Evolutionary conservation across 2,797 vertebrate genomes (phyloP).

Genomic region (Myotis findleyi): DNA sequence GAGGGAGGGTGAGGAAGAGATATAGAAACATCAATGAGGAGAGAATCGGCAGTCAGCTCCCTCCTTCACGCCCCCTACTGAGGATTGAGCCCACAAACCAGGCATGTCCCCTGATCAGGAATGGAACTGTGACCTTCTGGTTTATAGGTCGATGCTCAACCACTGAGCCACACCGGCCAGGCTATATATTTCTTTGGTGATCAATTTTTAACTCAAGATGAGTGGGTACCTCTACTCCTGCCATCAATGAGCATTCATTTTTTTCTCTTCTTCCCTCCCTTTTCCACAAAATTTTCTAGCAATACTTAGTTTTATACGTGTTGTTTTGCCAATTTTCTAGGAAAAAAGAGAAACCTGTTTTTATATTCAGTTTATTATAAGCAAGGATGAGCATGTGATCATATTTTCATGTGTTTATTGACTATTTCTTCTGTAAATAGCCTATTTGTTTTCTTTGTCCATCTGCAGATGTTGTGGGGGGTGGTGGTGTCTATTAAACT

Average conservation of each 20-base stretch:
- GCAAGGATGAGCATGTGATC: neutral
- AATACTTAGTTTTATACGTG: neutral
- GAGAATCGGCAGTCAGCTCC: no score
- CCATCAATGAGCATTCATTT: neutral
- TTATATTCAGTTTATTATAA: slow-evolving; percentile 39
- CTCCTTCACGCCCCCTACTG: no score
- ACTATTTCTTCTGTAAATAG: slow-evolving; percentile 8
- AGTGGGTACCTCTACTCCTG: neutral
- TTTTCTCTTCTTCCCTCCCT: neutral
- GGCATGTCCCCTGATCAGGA: no score
- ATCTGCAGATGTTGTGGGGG: neutral
- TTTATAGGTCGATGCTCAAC: no score
- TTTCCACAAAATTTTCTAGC: neutral
- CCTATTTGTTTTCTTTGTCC: neutral
- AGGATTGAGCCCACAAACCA: no score
- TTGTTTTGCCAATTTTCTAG: neutral
- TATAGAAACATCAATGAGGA: no score
- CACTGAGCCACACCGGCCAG: no score
- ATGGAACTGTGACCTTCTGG: no score
- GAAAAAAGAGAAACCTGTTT: neutral
- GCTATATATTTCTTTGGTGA: no score
- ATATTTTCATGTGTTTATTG: slow-evolving; percentile 19
- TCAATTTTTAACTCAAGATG: neutral
- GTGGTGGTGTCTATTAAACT: neutral
- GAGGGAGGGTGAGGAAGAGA: no score